Conservation (phyloP, 2,888 invertebrate genomes). For the Ormyrus pomaceus region DNA sequence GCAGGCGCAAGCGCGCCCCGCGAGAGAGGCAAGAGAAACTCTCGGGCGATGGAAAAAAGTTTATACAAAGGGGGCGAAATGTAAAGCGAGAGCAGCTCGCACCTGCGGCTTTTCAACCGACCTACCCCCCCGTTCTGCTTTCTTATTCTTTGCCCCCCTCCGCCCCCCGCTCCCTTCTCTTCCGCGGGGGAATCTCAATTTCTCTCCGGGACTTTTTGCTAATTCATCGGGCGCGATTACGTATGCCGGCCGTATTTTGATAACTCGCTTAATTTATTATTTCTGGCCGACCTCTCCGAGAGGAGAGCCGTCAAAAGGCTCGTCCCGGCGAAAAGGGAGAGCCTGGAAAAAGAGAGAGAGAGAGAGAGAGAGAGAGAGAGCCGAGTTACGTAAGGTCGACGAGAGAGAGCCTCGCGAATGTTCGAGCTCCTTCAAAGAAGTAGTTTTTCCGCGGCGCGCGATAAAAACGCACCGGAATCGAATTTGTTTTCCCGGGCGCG, state of each 20-base stretch:
- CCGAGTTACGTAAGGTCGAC: background rate
- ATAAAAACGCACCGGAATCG: constrained; percentile 18
- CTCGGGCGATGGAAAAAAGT: constrained; percentile 34
- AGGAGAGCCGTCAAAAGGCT: constrained; percentile 4
- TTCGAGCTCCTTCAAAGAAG: background rate
- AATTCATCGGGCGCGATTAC: too few species aligned
- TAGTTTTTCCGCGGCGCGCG: background rate
- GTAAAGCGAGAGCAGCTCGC: constrained; percentile 38
- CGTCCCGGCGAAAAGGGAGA: background rate
- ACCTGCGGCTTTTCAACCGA: constrained; percentile 30
- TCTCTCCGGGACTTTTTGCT: too few species aligned
- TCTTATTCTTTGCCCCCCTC: too few species aligned
- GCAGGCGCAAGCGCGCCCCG: background rate
- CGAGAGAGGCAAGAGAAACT: background rate
- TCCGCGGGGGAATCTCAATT: too few species aligned
- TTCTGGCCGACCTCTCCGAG: background rate
- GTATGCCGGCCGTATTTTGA: too few species aligned
- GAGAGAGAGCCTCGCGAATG: background rate
- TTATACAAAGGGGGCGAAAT: constrained; percentile 21
- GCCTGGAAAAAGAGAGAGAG: background rate
- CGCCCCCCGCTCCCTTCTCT: too few species aligned
- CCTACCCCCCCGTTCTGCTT: too few species aligned
- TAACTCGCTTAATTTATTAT: constrained; percentile 8
- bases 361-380: background rate
- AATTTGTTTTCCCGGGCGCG: constrained; percentile 12